Conservation (phyloP, 2,888 invertebrate species). For the Homarus gammarus region DNA sequence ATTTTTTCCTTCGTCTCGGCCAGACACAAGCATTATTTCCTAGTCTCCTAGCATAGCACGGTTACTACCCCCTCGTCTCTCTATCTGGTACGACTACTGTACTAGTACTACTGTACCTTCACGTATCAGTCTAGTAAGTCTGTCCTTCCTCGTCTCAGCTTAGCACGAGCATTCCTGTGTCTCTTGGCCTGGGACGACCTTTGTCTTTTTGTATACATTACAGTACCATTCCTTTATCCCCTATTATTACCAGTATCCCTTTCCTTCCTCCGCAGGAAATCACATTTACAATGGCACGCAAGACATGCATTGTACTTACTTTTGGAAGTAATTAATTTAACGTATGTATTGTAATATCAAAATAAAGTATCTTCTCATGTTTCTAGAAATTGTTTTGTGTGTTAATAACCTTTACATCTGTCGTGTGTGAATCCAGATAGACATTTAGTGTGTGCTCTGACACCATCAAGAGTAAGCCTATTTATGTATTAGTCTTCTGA, state of each 20-base stretch:
- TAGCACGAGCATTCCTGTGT: no score
- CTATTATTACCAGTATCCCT: background rate
- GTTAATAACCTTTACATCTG: background rate
- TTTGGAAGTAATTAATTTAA: constrained; percentile 41
- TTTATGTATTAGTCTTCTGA: no score
- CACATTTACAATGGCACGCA: background rate
- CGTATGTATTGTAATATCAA: constrained; percentile 37
- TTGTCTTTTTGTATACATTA: no score
- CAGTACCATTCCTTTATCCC: background rate
- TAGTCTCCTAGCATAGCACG: background rate
- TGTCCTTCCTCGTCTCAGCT: background rate
- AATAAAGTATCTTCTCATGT: constrained; percentile 63
- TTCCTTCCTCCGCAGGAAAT: background rate
- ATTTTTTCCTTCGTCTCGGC: background rate
- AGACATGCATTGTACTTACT: constrained; percentile 27
- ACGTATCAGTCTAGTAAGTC: background rate
- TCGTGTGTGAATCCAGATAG: no score
- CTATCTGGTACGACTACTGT: no score
- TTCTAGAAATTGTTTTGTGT: constrained; percentile 13
- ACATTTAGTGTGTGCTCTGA: no score
- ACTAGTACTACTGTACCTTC: background rate
- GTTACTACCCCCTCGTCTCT: background rate
- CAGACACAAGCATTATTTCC: background rate
- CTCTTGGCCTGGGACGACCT: no score
- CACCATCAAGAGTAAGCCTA: no score